Percentiles rank a stretch among this genome's conserved stretches.
Conservation (phyloP, 2,888 invertebrate genomes). For the Mystacides longicornis region DNA sequence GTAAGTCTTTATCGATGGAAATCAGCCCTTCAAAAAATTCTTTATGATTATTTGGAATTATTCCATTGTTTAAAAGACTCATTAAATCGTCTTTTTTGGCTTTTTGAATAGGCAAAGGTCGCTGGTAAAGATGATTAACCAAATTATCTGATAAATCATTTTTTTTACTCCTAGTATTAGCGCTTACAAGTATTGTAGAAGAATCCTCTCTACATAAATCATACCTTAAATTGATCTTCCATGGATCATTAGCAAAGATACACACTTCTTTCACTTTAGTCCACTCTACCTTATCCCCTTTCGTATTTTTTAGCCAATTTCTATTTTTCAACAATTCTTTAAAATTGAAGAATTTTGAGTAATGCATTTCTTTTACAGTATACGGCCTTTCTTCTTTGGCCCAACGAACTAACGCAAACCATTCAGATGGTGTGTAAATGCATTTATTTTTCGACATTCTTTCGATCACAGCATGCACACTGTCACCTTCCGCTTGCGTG, state of each 20-base stretch:
- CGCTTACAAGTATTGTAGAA: too few relatives aligned
- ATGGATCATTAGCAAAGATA: too few relatives aligned
- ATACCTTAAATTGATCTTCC: too few relatives aligned
- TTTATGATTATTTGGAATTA: constrained; percentile 3
- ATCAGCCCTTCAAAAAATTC: too few relatives aligned
- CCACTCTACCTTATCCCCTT: too few relatives aligned
- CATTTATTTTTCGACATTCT: not conserved
- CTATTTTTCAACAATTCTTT: not conserved
- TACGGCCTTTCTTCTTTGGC: not conserved
- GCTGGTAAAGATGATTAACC: not conserved
- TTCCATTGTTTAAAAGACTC: not conserved
- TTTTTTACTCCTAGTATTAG: too few relatives aligned
- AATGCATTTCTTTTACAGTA: not conserved
- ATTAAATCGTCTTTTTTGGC: not conserved
- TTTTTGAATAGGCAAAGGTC: not conserved
- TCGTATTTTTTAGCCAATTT: constrained; percentile 2
- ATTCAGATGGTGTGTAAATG: not conserved
- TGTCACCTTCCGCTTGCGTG: not conserved
- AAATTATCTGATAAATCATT: too few relatives aligned
- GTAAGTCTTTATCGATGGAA: too few relatives aligned
- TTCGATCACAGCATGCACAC: not conserved
- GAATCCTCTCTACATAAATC: too few relatives aligned
- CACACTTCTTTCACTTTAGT: too few relatives aligned
- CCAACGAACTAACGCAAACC: not conserved
- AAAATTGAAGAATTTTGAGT: not conserved